Evolutionary conservation across 2,797 vertebrate genomes (phyloP).

Genomic region (Myotis findleyi): DNA sequence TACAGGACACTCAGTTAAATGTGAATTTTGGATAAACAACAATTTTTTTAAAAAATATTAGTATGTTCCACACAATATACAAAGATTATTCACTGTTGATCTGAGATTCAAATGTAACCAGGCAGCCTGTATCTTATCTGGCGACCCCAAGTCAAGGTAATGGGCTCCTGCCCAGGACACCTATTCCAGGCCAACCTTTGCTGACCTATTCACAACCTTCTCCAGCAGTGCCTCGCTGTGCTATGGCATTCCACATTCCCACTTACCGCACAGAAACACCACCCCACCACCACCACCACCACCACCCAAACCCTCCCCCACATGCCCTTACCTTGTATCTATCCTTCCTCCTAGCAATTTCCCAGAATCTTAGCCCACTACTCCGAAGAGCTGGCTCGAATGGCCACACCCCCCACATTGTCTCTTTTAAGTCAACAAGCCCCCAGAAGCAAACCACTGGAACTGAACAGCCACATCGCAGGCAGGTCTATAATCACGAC

Average conservation of each 20-base stretch:
- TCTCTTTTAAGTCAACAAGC: background rate
- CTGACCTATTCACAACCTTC: background rate
- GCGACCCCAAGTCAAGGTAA: background rate
- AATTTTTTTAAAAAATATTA: background rate
- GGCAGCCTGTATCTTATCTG: background rate
- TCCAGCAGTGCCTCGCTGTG: background rate
- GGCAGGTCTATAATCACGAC: background rate
- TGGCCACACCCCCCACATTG: background rate
- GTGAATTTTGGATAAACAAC: background rate
- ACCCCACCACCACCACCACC: too few relatives aligned
- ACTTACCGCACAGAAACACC: too few relatives aligned
- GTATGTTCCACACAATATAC: background rate
- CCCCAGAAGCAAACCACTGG: background rate
- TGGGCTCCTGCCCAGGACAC: background rate
- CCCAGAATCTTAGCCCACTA: background rate
- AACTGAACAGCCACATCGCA: background rate
- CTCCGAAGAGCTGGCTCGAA: background rate
- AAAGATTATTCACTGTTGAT: background rate
- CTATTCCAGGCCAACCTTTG: background rate
- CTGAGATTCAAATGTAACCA: conserved; percentile 30
- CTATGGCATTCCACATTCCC: background rate
- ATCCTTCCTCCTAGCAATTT: background rate
- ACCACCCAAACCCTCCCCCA: too few relatives aligned
- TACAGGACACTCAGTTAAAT: background rate
- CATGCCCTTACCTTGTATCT: background rate